Conservation (phyloP, 2,113 vertebrate genomes). For the Chiloscyllium plagiosum region DNA sequence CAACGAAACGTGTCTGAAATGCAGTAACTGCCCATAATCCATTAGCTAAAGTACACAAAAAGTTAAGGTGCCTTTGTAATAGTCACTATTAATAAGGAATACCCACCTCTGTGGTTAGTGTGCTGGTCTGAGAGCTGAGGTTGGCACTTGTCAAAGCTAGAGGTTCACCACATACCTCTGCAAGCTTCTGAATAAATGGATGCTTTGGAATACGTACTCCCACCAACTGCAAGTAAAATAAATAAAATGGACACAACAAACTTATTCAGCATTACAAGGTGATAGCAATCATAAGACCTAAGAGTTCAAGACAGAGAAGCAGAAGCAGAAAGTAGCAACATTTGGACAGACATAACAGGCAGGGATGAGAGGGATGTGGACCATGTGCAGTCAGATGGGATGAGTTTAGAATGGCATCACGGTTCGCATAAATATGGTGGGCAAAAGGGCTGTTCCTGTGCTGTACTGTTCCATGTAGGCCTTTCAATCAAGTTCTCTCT, state of each 20-base stretch:
- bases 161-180: constrained; percentile 70
- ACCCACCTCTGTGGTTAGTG: constrained; percentile 71
- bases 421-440: no score
- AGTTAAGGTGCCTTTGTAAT: not conserved
- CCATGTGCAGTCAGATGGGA: no score
- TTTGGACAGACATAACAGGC: no score
- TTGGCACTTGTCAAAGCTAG: constrained; percentile 91
- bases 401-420: no score
- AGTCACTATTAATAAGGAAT: not conserved
- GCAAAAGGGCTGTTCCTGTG: no score
- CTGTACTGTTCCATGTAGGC: no score
- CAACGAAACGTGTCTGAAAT: no score
- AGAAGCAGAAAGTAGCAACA: no score
- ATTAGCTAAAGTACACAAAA: not conserved
- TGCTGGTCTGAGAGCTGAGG: constrained; percentile 74
- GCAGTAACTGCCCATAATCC: no score
- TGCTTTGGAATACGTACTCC: constrained; percentile 86
- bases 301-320: no score
- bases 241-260: not conserved
- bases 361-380: no score
- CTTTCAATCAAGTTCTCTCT: no score
- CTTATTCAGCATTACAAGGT: not conserved
- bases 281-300: not conserved
- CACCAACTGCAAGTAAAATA: constrained; percentile 64
- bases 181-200: constrained; percentile 70